A percentile compares a stretch with the other conserved stretches of the same genome.
Evolutionary conservation across 2,797 vertebrate genomes (phyloP).

Genomic region (Hoplostethus mediterraneus): DNA sequence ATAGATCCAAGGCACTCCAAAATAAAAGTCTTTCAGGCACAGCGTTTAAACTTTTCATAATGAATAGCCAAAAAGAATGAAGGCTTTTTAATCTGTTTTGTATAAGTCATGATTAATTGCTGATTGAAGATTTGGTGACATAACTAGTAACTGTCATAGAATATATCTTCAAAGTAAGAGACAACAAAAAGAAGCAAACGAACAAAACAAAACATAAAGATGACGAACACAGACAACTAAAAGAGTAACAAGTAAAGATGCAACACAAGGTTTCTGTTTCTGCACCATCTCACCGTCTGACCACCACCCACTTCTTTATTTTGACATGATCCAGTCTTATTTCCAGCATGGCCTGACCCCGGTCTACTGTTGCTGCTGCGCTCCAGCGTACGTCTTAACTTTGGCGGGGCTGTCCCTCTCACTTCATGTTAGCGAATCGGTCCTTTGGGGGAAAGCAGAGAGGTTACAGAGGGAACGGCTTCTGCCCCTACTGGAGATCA

Average conservation of each 20-base stretch:
- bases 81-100: no score
- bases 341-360: conserved; percentile 42
- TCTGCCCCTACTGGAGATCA: conserved; percentile 68
- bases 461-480: conserved; percentile 65
- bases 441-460: conserved; percentile 52
- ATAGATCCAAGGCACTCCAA: no score
- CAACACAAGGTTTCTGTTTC: neutral
- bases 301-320: conserved; percentile 35
- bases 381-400: conserved; percentile 37
- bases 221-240: neutral
- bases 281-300: conserved; percentile 13
- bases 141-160: no score
- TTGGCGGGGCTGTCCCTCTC: conserved; percentile 5
- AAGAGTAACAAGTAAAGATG: neutral
- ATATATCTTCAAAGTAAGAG: neutral
- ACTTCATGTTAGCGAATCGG: conserved; percentile 45
- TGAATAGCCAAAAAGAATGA: no score
- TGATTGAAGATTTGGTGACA: no score
- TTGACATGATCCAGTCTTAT: conserved; percentile 42
- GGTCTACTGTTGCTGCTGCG: conserved; percentile 40
- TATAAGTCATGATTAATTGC: no score
- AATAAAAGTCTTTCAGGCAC: no score
- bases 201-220: neutral
- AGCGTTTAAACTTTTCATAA: no score
- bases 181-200: neutral